Percentiles rank a stretch among this genome's conserved stretches.
Conservation (phyloP, 2,113 vertebrate genomes). For the Triplophysa dalaica region DNA sequence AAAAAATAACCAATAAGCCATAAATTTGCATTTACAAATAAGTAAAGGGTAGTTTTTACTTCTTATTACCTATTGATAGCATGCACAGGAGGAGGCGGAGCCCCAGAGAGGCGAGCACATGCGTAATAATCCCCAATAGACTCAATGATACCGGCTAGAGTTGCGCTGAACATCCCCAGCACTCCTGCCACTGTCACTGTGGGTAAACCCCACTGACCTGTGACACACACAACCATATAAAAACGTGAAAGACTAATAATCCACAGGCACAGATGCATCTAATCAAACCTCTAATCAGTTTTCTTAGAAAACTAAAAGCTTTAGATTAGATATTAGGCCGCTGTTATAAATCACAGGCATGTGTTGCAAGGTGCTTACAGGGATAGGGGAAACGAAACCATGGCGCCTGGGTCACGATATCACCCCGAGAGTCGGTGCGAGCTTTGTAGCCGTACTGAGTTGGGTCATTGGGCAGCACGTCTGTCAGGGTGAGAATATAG, state of each 20-base stretch:
- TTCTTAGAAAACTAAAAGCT: not conserved
- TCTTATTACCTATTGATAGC: constrained; percentile 90
- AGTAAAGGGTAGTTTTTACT: no score
- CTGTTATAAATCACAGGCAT: not conserved
- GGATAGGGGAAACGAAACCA: constrained; percentile 96
- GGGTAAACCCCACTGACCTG: constrained; percentile 95
- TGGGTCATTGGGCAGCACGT: constrained; percentile 78
- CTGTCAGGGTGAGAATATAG: constrained; percentile 84
- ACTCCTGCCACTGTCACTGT: constrained; percentile 88
- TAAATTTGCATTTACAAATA: no score
- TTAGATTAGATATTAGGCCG: constrained; percentile 15
- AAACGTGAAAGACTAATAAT: not conserved
- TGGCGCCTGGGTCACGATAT: constrained; percentile 85
- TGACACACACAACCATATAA: constrained; percentile 6
- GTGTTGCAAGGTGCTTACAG: constrained; percentile 75
- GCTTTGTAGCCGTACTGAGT: constrained; percentile 84
- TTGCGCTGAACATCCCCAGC: constrained; percentile 96
- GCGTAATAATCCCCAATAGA: constrained; percentile 97
- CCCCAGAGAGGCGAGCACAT: constrained; percentile 90
- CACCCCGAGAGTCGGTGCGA: constrained; percentile 89
- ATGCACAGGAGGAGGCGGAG: constrained; percentile 86
- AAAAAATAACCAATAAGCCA: not conserved
- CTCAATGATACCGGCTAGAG: constrained; percentile 89
- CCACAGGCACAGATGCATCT: not conserved
- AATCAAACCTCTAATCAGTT: constrained; percentile 15